phyloP scores from a whole-genome alignment of 2,797 vertebrate genomes.

The Nannoperca obscura region DNA sequence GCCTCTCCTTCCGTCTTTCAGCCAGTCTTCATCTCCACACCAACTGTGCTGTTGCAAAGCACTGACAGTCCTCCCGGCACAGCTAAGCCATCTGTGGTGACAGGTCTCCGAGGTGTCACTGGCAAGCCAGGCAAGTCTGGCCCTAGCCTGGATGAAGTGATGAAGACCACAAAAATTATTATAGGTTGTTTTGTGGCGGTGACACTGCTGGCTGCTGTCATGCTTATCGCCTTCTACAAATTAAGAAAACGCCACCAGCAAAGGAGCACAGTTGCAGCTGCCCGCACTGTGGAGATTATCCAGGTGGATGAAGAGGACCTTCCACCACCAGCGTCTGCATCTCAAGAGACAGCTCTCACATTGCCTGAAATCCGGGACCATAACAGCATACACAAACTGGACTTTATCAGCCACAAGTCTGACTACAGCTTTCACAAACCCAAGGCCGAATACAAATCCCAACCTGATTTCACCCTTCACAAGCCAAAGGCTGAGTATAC shows the following conservation, averaged over 20 bases:
- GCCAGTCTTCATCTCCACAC: conserved; percentile 96
- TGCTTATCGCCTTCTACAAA: conserved; percentile 99
- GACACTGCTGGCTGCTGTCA: conserved; percentile 95
- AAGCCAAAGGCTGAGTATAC: conserved; percentile 85
- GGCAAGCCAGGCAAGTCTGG: conserved; percentile 86
- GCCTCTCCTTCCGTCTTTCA: conserved; percentile 94
- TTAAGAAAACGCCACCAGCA: conserved; percentile 97
- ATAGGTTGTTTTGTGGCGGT: conserved; percentile 98
- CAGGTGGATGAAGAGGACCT: conserved; percentile 95
- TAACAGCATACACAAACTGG: conserved; percentile 87
- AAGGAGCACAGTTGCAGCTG: conserved; percentile 93
- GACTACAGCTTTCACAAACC: conserved; percentile 85
- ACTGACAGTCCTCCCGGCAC: conserved; percentile 81
- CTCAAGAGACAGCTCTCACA: conserved; percentile 89
- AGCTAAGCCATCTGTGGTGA: conserved; percentile 81
- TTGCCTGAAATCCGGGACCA: conserved; percentile 94
- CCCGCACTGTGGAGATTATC: conserved; percentile 96
- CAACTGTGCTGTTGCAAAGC: conserved; percentile 94
- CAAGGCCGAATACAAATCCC: conserved; percentile 82
- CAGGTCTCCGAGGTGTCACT: conserved; percentile 85
- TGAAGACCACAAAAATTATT: conserved; percentile 99
- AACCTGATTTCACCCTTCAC: conserved; percentile 82
- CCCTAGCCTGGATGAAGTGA: conserved; percentile 97
- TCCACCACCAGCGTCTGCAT: conserved; percentile 86
- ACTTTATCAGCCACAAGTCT: conserved; percentile 85